Evolutionary conservation across 2,113 vertebrate genomes (phyloP).

Genomic region (Callospermophilus lateralis): DNA sequence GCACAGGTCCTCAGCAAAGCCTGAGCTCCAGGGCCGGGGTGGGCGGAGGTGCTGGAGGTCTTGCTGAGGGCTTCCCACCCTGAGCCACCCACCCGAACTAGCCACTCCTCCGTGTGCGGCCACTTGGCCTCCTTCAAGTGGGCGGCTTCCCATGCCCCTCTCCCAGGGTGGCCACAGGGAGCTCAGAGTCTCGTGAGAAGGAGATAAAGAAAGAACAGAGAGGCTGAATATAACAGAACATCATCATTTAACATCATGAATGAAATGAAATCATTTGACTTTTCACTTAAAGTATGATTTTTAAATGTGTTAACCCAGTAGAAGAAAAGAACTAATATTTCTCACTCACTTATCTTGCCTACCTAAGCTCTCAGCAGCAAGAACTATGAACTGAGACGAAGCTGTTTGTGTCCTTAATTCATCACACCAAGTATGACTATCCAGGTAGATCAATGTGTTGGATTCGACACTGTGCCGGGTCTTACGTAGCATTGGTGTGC

Average conservation of each 20-base stretch:
- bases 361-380: neutral
- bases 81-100: neutral
- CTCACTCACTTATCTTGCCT: neutral
- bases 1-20: neutral
- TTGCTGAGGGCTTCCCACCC: no score
- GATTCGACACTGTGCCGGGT: neutral
- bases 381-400: neutral
- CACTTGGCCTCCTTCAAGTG: accelerated
- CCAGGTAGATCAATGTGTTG: neutral
- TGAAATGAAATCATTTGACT: neutral
- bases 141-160: accelerated
- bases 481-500: accelerated
- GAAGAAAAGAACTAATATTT: neutral
- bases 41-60: neutral
- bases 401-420: neutral
- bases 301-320: neutral
- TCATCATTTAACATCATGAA: neutral
- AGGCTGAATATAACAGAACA: neutral
- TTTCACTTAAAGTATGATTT: neutral
- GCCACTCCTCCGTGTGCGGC: accelerated
- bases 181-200: neutral
- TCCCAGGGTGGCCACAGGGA: no score
- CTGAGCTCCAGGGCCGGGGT: neutral
- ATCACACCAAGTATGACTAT: neutral
- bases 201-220: neutral